Conservation (phyloP, 2,888 invertebrate species). For the Zonitis immaculata region DNA sequence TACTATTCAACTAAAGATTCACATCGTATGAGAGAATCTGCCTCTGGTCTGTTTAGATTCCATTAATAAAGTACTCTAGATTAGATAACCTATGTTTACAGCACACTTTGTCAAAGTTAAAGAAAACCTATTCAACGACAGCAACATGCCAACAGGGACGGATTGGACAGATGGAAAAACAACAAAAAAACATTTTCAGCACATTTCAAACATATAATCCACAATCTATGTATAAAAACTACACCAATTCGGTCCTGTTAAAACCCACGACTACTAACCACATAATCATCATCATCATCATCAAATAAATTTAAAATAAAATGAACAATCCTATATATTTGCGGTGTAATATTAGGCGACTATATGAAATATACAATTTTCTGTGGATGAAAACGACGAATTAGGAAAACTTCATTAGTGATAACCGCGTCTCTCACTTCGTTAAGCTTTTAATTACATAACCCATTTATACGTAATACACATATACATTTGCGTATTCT, state of each 20-base stretch:
- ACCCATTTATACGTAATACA: slow-evolving; percentile 27
- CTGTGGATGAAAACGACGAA: slow-evolving; percentile 26
- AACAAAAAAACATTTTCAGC: not conserved
- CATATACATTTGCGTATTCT: slow-evolving; percentile 30
- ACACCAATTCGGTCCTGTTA: not conserved
- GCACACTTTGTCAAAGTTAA: slow-evolving; percentile 40
- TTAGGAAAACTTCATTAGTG: slow-evolving; percentile 45
- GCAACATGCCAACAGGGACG: not conserved
- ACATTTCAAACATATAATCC: not conserved
- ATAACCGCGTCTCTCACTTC: slow-evolving; percentile 39
- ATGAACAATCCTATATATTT: slow-evolving; percentile 14
- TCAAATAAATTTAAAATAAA: not conserved
- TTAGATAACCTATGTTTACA: slow-evolving; percentile 43
- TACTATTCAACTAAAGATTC: slow-evolving; percentile 43
- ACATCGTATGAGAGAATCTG: slow-evolving; percentile 37
- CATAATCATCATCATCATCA: not conserved
- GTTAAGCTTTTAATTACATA: slow-evolving; percentile 43
- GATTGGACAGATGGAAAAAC: not conserved
- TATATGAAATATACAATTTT: slow-evolving; percentile 17
- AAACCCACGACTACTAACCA: not conserved
- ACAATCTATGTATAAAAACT: too few species aligned
- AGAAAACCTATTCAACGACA: slow-evolving; percentile 14
- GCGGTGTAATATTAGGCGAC: slow-evolving; percentile 3
- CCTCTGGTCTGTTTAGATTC: slow-evolving; percentile 42
- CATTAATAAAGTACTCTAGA: slow-evolving; percentile 45